Base-by-base conservation (phyloP, 2,888 invertebrate genomes). In the Drosophila nr. perissopoda region DNA sequence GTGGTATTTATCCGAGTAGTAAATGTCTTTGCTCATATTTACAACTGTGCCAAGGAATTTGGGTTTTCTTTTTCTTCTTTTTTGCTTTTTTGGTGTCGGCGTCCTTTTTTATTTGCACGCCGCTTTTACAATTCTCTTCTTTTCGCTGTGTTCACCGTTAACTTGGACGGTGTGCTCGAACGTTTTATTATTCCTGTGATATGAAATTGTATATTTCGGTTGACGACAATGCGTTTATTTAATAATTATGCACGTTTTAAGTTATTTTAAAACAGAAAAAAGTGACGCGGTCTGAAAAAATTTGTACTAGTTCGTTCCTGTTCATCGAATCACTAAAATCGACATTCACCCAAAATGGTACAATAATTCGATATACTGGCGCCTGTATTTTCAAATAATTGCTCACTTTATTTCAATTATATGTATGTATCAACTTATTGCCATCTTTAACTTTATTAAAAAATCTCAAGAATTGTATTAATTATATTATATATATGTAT, bases 1-100 rank as follows among this genome's bases (percentile, higher is more conserved):
- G 90, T 95, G 96, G 93, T 98, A 98, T 95, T 98, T 98, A 81
- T 97, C 97, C 0, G 98, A 98, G 93, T 98, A 98, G 92, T 97
- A 98, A 89, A 98, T 98, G 79, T 97, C 96, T 93, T 96, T 95
- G 81, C 95, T 93, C 95, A 95, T 95, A 29, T 57, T 56, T n/a
- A 53, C 31, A 36, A 59, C 6, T 61, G 29, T 34, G 25, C 42
- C 16, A 42, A 57, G 56, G 70, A 61, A 48, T 79, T 25, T 2
- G 46, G 25, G 21, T 46, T 25, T 16, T 51, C 34, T 34, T 42
- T 29, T 53, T 33, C 33, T 33, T 33, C 33, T 62, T 29, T 51
- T 59, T 46, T 51, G 13, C 25, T 38, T 52, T n/a, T 51, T 69
- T 61, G 58, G 54, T 34, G 57, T 46, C 25, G 63, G 64, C 68